Percentiles rank a stretch among this genome's conserved stretches.
Conservation (phyloP, 2,888 invertebrate genomes). For the Agrochola lota region DNA sequence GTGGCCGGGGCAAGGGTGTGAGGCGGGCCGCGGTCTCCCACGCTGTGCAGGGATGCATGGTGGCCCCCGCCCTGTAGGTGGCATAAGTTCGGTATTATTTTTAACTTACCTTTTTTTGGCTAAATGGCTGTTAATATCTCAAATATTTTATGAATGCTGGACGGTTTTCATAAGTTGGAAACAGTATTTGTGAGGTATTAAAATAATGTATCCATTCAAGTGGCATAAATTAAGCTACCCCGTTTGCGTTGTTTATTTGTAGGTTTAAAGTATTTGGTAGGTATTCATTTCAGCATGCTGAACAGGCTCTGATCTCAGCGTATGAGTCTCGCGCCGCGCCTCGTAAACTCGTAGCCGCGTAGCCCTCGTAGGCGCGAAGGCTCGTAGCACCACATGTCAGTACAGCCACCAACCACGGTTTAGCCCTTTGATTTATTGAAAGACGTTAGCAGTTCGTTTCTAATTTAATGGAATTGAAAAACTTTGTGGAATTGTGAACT, state of each 20-base stretch:
- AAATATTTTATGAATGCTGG: not conserved
- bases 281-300: no score
- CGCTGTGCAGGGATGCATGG: not conserved
- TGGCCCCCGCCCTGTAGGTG: constrained; percentile 12
- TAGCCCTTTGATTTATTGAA: not conserved
- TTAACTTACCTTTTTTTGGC: constrained; percentile 1
- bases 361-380: not conserved
- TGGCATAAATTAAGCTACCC: no score
- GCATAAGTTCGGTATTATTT: constrained; percentile 20
- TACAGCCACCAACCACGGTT: not conserved
- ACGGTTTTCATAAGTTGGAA: not conserved
- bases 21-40: not conserved
- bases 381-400: not conserved
- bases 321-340: not conserved
- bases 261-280: not conserved
- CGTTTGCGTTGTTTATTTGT: not conserved
- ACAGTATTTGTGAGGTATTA: no score
- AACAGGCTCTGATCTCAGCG: no score
- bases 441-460: not conserved
- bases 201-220: not conserved
- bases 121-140: not conserved
- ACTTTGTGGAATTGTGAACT: not conserved
- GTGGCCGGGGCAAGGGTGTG: constrained; percentile 1
- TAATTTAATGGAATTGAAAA: not conserved
- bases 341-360: constrained; percentile 2